Conservation (phyloP, 2,888 invertebrate genomes). For the Kuschelorhynchus macadamiae region DNA sequence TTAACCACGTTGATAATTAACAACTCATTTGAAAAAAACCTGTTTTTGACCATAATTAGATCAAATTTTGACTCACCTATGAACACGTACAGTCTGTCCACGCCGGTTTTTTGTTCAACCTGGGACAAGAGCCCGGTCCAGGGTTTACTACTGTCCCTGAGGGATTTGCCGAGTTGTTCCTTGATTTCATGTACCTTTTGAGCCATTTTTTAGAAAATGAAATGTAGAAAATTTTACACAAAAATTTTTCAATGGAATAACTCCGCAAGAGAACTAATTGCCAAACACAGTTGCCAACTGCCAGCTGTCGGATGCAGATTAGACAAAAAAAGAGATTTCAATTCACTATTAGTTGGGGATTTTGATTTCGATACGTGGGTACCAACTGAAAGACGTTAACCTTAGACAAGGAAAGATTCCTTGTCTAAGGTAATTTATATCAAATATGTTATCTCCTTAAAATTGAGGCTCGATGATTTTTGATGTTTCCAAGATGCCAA, state of each 20-base stretch:
- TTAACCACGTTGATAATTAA: constrained; percentile 20
- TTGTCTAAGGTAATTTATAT: too few species aligned
- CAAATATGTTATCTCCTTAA: too few species aligned
- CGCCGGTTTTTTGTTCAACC: constrained; percentile 80
- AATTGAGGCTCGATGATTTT: too few species aligned
- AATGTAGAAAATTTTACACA: background rate
- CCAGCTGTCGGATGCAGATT: too few species aligned
- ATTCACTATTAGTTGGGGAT: too few species aligned
- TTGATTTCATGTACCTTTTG: constrained; percentile 72
- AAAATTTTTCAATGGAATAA: background rate
- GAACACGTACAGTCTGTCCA: constrained; percentile 83
- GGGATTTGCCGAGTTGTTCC: constrained; percentile 73
- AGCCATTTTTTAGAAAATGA: constrained; percentile 61
- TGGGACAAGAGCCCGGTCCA: constrained; percentile 79
- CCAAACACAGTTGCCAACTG: too few species aligned
- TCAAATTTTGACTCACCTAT: constrained; percentile 74
- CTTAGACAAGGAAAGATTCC: too few species aligned
- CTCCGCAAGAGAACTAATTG: background rate
- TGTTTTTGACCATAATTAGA: constrained; percentile 30
- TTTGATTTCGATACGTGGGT: too few species aligned
- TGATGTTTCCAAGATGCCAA: too few species aligned
- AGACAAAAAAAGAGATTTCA: too few species aligned
- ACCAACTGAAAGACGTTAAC: too few species aligned
- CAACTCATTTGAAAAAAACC: constrained; percentile 26
- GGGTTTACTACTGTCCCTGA: constrained; percentile 79